These are phyloP conservation scores for Mactra quadrangularis DNA, from an alignment of 1,140 invertebrate species.

Conservation along the genomic window DNA sequence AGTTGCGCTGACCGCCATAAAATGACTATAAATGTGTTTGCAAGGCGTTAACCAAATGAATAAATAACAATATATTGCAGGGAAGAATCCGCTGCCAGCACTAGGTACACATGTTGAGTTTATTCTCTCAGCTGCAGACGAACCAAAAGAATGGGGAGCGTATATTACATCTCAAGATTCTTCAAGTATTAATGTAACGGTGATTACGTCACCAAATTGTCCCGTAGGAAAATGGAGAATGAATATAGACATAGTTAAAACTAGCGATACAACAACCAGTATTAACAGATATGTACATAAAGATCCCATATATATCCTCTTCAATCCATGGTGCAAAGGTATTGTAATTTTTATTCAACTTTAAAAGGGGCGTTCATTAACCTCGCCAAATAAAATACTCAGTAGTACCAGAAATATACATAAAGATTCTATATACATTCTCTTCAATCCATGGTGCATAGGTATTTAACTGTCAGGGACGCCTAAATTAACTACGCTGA, in stretches of 20 bases:
- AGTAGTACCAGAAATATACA: too few species aligned
- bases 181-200: constrained; percentile 2
- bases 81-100: constrained; percentile 90
- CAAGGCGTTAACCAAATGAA: neutral
- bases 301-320: constrained; percentile 89
- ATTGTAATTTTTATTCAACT: too few species aligned
- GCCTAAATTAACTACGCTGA: too few species aligned
- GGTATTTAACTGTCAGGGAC: too few species aligned
- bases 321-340: constrained; percentile 94
- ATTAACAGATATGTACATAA: constrained; percentile 88
- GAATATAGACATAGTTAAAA: constrained; percentile 92
- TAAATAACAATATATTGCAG: constrained; percentile 86
- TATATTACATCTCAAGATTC: constrained; percentile 49
- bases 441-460: too few species aligned
- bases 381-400: too few species aligned
- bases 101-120: constrained; percentile 91
- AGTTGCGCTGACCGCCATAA: neutral
- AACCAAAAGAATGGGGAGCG: constrained; percentile 84
- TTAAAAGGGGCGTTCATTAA: too few species aligned
- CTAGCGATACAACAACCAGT: constrained; percentile 78
- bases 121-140: constrained; percentile 85
- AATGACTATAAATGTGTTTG: too few species aligned
- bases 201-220: constrained; percentile 86
- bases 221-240: constrained; percentile 93
- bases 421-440: too few species aligned